Evolutionary conservation across 1,140 invertebrate genomes (phyloP), one percentile per base, ranked within the genome.

Genomic region (Spodoptera frugiperda): DNA sequence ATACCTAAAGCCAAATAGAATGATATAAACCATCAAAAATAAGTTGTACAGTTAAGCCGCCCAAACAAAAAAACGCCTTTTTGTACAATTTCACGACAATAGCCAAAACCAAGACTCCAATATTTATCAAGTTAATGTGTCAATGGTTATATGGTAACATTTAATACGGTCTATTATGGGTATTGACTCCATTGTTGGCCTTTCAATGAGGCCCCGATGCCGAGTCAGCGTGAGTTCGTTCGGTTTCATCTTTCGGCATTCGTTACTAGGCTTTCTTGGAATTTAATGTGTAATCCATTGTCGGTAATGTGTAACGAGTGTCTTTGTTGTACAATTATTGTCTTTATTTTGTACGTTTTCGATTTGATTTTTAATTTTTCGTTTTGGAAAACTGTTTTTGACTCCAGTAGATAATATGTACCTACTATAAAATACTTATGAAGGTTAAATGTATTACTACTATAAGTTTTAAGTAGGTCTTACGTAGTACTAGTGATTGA

Each of bases 61-160:
- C 6, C 33, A 9, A 39, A 30, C 2, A 1, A 39, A 39, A 39
- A 39, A 39, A 39, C 0, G 33, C 9, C 19, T 68, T 54, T 19
- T 67, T 17, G 55, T 8, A 70, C 6, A 70, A 54, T 55, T 59
- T 63, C 67, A 82, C 72, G n/a, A 76, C 76, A 81, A 80, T 75
- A 77, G 71, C 21, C 44, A 12, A 15, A 44, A 59, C 55, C 30
- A 4, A n/a, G 71, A 51, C 55, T 74, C 80, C 78, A 87, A 86
- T 90, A 89, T 90, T 89, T 90, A 91, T 91, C 86, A 84, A 86
- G 81, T 83, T 84, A 89, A 87, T 87, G 86, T 88, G 84, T 83
- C 83, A 83, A 74, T 84, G 79, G 80, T 78, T 85, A 84, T 89
- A 87, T 89, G 76, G 78, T 79, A 79, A 81, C 78, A 83, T 86